Evolutionary conservation across 2,888 invertebrate species (phyloP).

Genomic region (Drosophila niveifrons): DNA sequence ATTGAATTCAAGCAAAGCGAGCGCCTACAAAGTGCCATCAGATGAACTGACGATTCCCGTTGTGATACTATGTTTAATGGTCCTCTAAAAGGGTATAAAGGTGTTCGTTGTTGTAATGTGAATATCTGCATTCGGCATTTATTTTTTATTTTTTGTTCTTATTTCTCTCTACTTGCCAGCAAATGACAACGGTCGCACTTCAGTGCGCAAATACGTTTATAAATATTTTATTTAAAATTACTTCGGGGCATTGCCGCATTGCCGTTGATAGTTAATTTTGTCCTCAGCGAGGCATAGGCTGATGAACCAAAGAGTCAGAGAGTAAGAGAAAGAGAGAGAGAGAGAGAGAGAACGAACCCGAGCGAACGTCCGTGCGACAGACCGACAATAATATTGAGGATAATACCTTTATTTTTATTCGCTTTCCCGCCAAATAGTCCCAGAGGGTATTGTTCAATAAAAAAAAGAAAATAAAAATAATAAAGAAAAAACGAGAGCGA

Average conservation of each 20-base stretch:
- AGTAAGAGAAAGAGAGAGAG: neutral
- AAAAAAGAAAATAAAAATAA: conserved; percentile 67
- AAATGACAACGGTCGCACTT: conserved; percentile 74
- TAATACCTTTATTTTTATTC: conserved; percentile 80
- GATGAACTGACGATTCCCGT: conserved; percentile 20
- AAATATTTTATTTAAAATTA: conserved; percentile 83
- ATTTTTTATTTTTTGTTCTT: neutral
- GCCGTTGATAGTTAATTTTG: conserved; percentile 79
- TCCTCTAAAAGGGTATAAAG: conserved; percentile 30
- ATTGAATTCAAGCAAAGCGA: neutral
- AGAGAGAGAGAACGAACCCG: neutral
- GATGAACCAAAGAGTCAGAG: conserved; percentile 2
- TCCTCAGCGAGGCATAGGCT: conserved; percentile 53
- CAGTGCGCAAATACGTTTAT: conserved; percentile 78
- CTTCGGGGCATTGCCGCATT: conserved; percentile 72
- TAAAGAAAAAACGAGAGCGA: conserved; percentile 25
- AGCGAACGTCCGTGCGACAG: conserved; percentile 17
- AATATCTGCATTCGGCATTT: conserved; percentile 30
- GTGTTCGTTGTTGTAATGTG: conserved; percentile 22
- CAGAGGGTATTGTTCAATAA: conserved; percentile 75
- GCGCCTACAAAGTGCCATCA: neutral
- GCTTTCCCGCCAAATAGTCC: conserved; percentile 73
- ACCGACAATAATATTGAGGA: conserved; percentile 79
- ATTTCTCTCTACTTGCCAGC: conserved; percentile 10
- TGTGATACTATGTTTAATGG: conserved; percentile 10